A percentile compares a stretch with the other conserved stretches of the same genome.
phyloP scores from a whole-genome alignment of 2,888 invertebrate genomes.

The Homarus gammarus region DNA sequence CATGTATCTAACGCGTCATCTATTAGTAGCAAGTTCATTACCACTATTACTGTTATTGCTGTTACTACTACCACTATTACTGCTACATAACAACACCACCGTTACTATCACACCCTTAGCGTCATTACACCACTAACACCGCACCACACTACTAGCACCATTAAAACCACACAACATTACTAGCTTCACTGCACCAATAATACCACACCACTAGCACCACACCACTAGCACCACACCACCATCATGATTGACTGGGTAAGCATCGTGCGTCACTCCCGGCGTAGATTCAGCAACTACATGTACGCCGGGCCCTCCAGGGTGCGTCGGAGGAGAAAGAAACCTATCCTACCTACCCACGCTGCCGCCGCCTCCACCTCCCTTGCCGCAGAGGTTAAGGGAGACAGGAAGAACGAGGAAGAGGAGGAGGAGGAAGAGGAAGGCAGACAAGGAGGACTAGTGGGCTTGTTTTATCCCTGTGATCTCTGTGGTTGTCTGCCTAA shows the following conservation, averaged over 20 bases:
- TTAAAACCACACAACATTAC: not conserved
- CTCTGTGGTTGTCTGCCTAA: constrained; percentile 68
- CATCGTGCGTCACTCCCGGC: constrained; percentile 86
- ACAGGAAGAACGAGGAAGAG: constrained; percentile 1
- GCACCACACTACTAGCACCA: not conserved
- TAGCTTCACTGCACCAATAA: not conserved
- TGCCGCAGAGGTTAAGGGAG: constrained; percentile 5
- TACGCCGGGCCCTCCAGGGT: constrained; percentile 85
- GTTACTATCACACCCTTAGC: not conserved
- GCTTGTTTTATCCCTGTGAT: constrained; percentile 46
- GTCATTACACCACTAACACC: not conserved
- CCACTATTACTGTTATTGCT: not conserved
- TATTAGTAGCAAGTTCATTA: not conserved
- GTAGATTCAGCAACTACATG: constrained; percentile 86
- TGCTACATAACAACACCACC: not conserved
- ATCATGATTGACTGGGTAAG: constrained; percentile 89
- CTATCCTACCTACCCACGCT: constrained; percentile 77
- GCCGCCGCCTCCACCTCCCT: constrained; percentile 74
- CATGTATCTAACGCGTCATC: not conserved
- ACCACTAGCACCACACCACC: not conserved
- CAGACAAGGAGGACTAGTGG: not conserved
- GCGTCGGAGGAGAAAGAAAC: constrained; percentile 82
- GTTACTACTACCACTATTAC: not conserved
- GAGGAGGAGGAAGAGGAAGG: constrained; percentile 15
- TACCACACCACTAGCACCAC: not conserved